A percentile compares a stretch with the other conserved stretches of the same genome.
Evolutionary conservation across 2,888 invertebrate species (phyloP).

Genomic region (Philereme vetulata): DNA sequence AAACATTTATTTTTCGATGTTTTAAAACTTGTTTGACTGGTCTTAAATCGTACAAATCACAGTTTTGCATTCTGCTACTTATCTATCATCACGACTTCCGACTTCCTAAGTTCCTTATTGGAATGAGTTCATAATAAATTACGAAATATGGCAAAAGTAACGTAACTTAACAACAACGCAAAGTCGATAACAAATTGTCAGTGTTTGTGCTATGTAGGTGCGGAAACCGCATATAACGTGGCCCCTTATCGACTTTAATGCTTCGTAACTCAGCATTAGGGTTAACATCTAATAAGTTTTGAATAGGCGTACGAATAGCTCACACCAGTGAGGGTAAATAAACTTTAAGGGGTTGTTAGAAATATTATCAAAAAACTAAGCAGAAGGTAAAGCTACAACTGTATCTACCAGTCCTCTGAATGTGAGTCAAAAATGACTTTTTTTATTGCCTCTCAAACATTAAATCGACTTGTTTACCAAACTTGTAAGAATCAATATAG

Average conservation of each 20-base stretch:
- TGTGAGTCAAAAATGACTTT: slow-evolving; percentile 21
- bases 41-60: slow-evolving; percentile 83
- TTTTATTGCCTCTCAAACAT: slow-evolving; percentile 50
- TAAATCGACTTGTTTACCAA: slow-evolving; percentile 33
- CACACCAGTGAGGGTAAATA: too few species aligned
- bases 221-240: slow-evolving; percentile 4
- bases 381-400: slow-evolving; percentile 6
- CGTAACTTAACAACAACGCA: slow-evolving; percentile 21
- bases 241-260: slow-evolving; percentile 1
- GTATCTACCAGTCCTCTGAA: slow-evolving; percentile 9
- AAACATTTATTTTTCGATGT: slow-evolving; percentile 81
- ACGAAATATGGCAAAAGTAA: slow-evolving; percentile 71
- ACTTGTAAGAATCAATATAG: slow-evolving; percentile 61
- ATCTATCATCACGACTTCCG: slow-evolving; percentile 77
- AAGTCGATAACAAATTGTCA: not conserved
- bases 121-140: slow-evolving; percentile 72
- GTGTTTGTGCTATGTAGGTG: not conserved
- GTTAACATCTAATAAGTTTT: too few species aligned
- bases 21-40: slow-evolving; percentile 82
- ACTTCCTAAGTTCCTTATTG: slow-evolving; percentile 70
- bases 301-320: too few species aligned
- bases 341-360: too few species aligned
- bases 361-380: too few species aligned
- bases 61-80: slow-evolving; percentile 81
- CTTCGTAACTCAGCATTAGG: too few species aligned